Conservation (phyloP, 2,888 invertebrate species). For the Digitonthophagus gazella region DNA sequence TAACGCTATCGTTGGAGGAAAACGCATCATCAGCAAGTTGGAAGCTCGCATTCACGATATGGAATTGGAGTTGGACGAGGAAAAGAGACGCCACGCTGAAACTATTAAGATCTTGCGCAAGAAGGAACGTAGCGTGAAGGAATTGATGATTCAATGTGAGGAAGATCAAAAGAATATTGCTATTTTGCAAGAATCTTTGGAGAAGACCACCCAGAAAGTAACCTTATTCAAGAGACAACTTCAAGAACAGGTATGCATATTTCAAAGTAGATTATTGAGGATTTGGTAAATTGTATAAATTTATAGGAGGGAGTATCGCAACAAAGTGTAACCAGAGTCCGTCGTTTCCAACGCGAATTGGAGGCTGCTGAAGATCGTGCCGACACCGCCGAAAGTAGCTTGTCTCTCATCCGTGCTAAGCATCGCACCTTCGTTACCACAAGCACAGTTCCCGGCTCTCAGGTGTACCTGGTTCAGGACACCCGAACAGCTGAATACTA, state of each 20-base stretch:
- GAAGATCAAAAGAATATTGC: conserved; percentile 96
- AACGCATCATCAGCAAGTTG: conserved; percentile 95
- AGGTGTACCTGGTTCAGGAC: conserved; percentile 88
- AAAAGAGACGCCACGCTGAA: conserved; percentile 95
- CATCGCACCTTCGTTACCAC: conserved; percentile 97
- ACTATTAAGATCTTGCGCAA: conserved; percentile 97
- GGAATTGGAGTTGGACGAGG: conserved; percentile 93
- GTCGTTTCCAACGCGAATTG: conserved; percentile 96
- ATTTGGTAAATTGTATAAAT: conserved; percentile 19
- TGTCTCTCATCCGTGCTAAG: conserved; percentile 94
- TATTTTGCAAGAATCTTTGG: conserved; percentile 86
- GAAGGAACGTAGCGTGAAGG: conserved; percentile 96
- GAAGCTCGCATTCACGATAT: conserved; percentile 93
- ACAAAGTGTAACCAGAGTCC: conserved; percentile 91
- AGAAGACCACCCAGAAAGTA: conserved; percentile 84
- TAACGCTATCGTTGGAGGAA: conserved; percentile 94
- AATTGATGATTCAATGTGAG: conserved; percentile 91
- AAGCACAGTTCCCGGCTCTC: conserved; percentile 87
- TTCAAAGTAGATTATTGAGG: background rate
- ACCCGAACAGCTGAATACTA: conserved; percentile 56
- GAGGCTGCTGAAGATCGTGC: conserved; percentile 98
- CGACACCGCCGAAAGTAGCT: conserved; percentile 90
- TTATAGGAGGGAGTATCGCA: conserved; percentile 84
- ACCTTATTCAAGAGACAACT: conserved; percentile 95
- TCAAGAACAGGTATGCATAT: conserved; percentile 73